Base-by-base conservation (phyloP, 2,888 invertebrate genomes). In the Acholoe squamosa region DNA sequence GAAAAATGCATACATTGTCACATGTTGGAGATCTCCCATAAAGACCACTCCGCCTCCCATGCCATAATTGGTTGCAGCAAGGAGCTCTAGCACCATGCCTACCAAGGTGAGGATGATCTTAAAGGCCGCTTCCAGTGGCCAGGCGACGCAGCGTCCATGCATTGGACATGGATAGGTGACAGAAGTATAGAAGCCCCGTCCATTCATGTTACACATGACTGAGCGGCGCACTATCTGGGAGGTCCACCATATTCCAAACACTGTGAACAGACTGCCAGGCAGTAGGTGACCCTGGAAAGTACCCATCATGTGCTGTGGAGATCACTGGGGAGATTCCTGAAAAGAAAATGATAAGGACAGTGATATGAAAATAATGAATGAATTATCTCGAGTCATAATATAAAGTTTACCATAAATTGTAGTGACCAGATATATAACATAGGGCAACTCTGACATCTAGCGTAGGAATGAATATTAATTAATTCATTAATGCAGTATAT, bases 1-100 rank as follows among this genome's bases (percentile, higher is more conserved):
- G 93, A 96, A 96, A 93, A 96, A 96, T 93, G 95, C 95, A 93
- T 96, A 96, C 96, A 96, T 96, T 33, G 96, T 96, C 80, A 96
- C 95, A 93, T 96, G 96, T 92, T 96, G 96, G 28, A 95, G 95
- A 93, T 96, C 96, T 10, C 95, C 95, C 43, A 95, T 92, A 89
- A 94, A 93, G 7, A 94, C 93, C 93, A 96, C 95, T 33, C 93
- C 90, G 0, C 94, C 95, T 61, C 93, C 92, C 67, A 94, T 91
- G 22, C 95, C 94, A 89, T 95, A 94, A 12, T 94, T 96, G 0
- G 95, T 95, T 14, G 92, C 92, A 31, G 94, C 92, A 16, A 61
- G 43, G 10, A 90, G 33, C 93, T 95, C 96, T 25, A 94, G 94
- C 93, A 92, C 51, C 76, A 95, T 94, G 28, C 95, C 95, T 88